Percentiles rank a stretch among this genome's conserved stretches.
phyloP scores from a whole-genome alignment of 2,113 vertebrate species.

The Pachypanchax playfairii region DNA sequence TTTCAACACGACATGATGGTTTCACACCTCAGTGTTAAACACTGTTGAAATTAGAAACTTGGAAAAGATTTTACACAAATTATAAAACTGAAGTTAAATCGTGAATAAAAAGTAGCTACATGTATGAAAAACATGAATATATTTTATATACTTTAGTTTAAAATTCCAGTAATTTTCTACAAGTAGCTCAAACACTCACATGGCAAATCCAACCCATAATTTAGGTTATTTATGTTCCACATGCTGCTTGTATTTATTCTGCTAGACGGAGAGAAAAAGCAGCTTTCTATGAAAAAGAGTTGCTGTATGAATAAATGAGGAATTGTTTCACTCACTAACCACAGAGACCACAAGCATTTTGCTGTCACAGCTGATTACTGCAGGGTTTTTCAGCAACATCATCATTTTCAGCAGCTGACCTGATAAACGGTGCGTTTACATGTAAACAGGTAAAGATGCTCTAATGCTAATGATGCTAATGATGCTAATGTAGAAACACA shows the following conservation, averaged over 20 bases:
- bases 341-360: background rate
- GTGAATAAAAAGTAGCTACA: slow-evolving; percentile 14
- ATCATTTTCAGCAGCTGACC: background rate
- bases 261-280: slow-evolving; percentile 17
- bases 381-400: background rate
- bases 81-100: too few species aligned
- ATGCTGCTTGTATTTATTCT: slow-evolving; percentile 12
- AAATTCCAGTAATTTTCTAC: slow-evolving; percentile 26
- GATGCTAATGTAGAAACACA: too few species aligned
- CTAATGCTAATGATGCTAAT: too few species aligned
- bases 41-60: too few species aligned
- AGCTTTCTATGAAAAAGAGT: slow-evolving; percentile 9
- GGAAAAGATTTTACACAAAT: too few species aligned
- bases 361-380: background rate
- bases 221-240: slow-evolving; percentile 36
- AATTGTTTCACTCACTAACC: slow-evolving; percentile 8
- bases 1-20: too few species aligned
- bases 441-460: too few species aligned
- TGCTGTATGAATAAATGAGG: background rate
- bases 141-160: slow-evolving; percentile 20
- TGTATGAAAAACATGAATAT: slow-evolving; percentile 20
- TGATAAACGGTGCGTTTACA: too few species aligned
- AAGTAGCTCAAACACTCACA: slow-evolving; percentile 22
- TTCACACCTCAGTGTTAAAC: too few species aligned
- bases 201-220: slow-evolving; percentile 43